phyloP scores from a whole-genome alignment of 2,113 vertebrate genomes.

The Ctenomys sociabilis region DNA sequence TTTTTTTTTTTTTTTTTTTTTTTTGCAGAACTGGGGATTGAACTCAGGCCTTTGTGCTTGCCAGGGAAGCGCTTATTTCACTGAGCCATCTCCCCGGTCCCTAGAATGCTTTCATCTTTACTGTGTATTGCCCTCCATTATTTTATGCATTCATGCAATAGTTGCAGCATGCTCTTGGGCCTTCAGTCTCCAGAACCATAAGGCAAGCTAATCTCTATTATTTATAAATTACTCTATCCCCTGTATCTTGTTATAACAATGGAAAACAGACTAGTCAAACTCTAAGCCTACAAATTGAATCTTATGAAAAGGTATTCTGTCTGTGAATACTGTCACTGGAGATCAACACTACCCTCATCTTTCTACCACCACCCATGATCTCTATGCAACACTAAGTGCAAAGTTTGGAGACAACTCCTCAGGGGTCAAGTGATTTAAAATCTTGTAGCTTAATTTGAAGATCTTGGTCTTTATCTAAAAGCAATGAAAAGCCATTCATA shows the following conservation, averaged over 20 bases:
- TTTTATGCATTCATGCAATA: not conserved
- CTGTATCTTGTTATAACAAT: not conserved
- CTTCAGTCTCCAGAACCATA: not conserved
- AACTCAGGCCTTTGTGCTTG: too few relatives aligned
- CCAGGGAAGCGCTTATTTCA: too few relatives aligned
- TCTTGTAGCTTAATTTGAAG: not conserved
- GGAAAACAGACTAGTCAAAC: not conserved
- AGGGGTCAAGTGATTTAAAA: not conserved
- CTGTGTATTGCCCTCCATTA: not conserved
- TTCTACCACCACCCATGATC: not conserved
- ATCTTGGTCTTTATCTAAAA: constrained; percentile 20
- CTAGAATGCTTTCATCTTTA: not conserved
- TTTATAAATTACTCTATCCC: not conserved
- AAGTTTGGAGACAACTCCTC: not conserved
- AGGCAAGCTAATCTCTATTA: not conserved
- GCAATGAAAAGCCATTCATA: constrained; percentile 6
- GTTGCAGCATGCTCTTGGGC: not conserved
- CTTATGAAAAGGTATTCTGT: not conserved
- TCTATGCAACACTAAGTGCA: not conserved
- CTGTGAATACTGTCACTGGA: not conserved
- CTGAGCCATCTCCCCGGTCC: too few relatives aligned
- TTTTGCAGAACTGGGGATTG: too few relatives aligned
- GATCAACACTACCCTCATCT: not conserved
- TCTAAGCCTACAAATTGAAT: not conserved
- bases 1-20: too few relatives aligned